Conservation (phyloP, 2,888 invertebrate species). For the Lithophane socia region DNA sequence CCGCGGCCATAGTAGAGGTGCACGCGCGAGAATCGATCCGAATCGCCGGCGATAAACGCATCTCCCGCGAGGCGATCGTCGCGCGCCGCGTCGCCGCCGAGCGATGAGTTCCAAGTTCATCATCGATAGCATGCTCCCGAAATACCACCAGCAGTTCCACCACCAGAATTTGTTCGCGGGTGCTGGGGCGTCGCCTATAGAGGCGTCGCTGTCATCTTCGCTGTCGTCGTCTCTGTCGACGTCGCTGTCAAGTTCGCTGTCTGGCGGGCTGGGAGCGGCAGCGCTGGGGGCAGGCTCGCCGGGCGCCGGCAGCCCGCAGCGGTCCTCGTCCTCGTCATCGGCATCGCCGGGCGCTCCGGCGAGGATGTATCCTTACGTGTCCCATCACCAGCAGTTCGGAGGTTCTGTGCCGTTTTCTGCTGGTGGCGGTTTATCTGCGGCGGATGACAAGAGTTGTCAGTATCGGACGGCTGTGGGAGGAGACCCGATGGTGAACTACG, state of each 20-base stretch:
- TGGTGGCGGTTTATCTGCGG: conserved; percentile 92
- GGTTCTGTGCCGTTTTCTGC: conserved; percentile 93
- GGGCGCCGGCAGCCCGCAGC: conserved; percentile 91
- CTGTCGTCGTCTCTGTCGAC: conserved; percentile 91
- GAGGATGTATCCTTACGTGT: conserved; percentile 98
- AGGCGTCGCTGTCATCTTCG: conserved; percentile 91
- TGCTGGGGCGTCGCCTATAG: conserved; percentile 94
- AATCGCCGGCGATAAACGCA: conserved; percentile 90
- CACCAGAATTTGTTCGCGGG: conserved; percentile 91
- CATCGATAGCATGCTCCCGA: conserved; percentile 99
- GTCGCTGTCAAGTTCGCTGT: conserved; percentile 90
- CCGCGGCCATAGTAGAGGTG: conserved; percentile 92
- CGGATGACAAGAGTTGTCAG: conserved; percentile 94
- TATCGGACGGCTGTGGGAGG: conserved; percentile 92
- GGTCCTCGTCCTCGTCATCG: conserved; percentile 91
- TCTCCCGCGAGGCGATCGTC: conserved; percentile 90
- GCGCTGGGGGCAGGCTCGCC: conserved; percentile 91
- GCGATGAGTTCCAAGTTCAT: conserved; percentile 99
- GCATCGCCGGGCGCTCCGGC: conserved; percentile 94
- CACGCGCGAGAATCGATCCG: conserved; percentile 91
- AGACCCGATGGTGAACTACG: conserved; percentile 95
- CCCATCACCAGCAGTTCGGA: conserved; percentile 94
- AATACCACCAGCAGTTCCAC: conserved; percentile 95
- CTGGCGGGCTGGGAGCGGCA: conserved; percentile 91
- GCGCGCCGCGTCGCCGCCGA: conserved; percentile 90